A percentile compares a stretch with the other conserved stretches of the same genome.
Conservation (phyloP, 2,113 vertebrate species). For the Turnix velox region DNA sequence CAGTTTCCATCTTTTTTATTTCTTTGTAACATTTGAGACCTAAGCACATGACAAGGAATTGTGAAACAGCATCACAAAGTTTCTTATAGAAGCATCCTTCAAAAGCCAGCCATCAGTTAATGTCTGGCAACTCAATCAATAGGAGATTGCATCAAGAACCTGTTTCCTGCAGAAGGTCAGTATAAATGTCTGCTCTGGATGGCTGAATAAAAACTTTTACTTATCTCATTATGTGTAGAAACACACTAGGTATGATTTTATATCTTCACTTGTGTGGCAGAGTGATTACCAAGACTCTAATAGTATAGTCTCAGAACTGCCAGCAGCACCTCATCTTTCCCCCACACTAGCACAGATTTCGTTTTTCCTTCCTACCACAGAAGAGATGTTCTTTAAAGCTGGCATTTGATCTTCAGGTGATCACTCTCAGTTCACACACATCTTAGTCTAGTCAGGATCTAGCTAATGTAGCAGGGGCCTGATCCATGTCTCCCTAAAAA, state of each 20-base stretch:
- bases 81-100: conserved; percentile 44
- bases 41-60: not conserved
- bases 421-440: not conserved
- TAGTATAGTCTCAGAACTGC: not conserved
- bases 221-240: conserved; percentile 24
- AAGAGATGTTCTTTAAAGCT: not conserved
- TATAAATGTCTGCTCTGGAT: conserved; percentile 47
- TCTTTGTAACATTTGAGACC: not conserved
- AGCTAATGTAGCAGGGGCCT: not conserved
- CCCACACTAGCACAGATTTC: not conserved
- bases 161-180: conserved; percentile 47
- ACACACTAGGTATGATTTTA: not conserved
- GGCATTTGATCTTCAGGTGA: not conserved
- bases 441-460: not conserved
- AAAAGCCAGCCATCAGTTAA: conserved; percentile 47
- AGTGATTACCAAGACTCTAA: conserved; percentile 48
- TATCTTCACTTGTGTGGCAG: not conserved
- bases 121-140: conserved; percentile 59
- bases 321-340: not conserved
- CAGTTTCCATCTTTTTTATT: not conserved
- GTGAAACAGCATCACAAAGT: conserved; percentile 3
- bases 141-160: conserved; percentile 67
- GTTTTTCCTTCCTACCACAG: not conserved
- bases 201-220: conserved; percentile 29
- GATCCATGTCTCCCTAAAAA: not conserved